Conservation (phyloP, 1,140 invertebrate species). For the Hylaeus anthracinus region DNA sequence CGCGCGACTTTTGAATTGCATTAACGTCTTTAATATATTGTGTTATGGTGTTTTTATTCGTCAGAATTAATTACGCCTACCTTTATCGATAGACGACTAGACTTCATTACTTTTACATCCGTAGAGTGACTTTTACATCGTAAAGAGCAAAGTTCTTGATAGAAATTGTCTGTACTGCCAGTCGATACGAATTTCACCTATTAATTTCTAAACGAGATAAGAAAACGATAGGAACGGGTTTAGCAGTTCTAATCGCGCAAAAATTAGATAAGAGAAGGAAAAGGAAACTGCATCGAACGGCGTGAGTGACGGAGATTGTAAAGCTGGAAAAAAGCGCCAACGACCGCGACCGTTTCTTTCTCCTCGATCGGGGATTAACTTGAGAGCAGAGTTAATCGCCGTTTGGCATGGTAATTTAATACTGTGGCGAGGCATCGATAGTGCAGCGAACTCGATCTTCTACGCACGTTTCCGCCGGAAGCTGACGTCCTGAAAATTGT, state of each 20-base stretch:
- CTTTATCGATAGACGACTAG: no score
- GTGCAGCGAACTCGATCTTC: conserved; percentile 60
- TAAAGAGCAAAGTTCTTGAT: no score
- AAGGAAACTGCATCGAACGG: conserved; percentile 31
- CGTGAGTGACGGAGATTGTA: conserved; percentile 19
- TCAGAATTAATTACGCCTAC: no score
- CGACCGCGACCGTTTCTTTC: conserved; percentile 13
- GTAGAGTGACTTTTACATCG: no score
- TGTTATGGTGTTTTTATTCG: no score
- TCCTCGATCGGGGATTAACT: conserved; percentile 34
- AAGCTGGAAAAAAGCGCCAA: conserved; percentile 13
- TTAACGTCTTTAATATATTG: no score
- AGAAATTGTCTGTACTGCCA: neutral
- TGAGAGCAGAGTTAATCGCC: conserved; percentile 51
- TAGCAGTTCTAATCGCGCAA: neutral
- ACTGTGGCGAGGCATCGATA: conserved; percentile 36
- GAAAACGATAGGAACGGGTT: neutral
- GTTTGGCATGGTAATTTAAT: conserved; percentile 52
- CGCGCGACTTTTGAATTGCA: no score
- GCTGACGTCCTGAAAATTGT: conserved; percentile 71
- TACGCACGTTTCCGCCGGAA: conserved; percentile 64
- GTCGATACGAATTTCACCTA: neutral
- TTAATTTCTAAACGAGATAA: neutral
- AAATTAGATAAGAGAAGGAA: neutral
- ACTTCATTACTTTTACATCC: no score